Base-by-base conservation (phyloP, 2,888 invertebrate genomes). In the Frankliniella intonsa region DNA sequence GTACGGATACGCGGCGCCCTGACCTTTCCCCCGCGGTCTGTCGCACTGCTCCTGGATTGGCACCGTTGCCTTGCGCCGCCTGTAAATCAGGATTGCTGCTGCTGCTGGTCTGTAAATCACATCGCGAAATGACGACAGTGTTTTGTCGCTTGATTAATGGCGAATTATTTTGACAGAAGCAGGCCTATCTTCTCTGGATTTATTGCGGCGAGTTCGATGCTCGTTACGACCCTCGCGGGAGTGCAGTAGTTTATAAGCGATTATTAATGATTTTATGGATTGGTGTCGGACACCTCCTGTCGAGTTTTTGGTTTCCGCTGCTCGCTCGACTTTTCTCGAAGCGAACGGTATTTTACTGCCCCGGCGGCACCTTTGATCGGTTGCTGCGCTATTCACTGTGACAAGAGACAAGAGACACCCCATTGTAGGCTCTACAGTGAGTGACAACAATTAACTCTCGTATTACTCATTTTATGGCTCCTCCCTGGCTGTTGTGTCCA, bases 141-240 rank as follows among this genome's bases (percentile, higher is more conserved):
- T 22, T 69, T 76, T 76, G 69, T 38, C 69, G 12, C 22, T 12
- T 76, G 69, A 76, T 76, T 76, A 76, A 76, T 76, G 1, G 69
- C 69, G 69, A 76, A 38, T 76, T 76, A 76, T 76, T 76, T 8
- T 76, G 69, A 76, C 69, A 76, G 25, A 17, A 62, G 62, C 38
- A 38, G 38, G 38, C 38, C 38, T 38, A 38, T 38, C 38, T 38
- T 5, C 3, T 38, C 38, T 38, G 38, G 38, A 38, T 38, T 38
- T 38, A 38, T 38, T 38, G 38, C 38, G 38, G 38, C 38, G 38
- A 38, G 38, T 38, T 38, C 38, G 38, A 38, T n/a, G n/a, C 38
- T 38, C 38, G 38, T 38, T 38, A 38, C 38, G 38, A 5, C 38
- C 38, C 38, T 3, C 38, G 38, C 38, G 38, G 38, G 38, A 3